A percentile compares a stretch with the other conserved stretches of the same genome.
Conservation (phyloP, 2,113 vertebrate genomes). For the Fulmarus glacialis region DNA sequence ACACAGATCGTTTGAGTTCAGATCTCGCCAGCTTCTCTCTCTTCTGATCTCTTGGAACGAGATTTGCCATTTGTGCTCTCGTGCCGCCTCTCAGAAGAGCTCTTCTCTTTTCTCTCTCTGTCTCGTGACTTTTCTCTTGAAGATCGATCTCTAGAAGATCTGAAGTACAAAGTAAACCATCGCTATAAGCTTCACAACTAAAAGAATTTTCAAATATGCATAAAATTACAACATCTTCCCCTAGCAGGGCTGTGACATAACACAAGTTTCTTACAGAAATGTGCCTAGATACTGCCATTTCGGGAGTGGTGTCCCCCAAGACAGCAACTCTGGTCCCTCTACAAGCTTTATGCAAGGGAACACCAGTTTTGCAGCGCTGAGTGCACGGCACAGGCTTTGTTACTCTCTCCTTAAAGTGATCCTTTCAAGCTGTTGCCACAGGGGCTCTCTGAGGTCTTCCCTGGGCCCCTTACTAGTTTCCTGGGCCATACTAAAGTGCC, state of each 20-base stretch:
- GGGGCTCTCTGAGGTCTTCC: neutral
- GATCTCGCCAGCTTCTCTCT: conserved; percentile 91
- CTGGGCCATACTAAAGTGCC: neutral
- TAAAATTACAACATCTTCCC: neutral
- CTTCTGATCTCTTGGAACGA: conserved; percentile 83
- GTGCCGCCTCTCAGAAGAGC: conserved; percentile 77
- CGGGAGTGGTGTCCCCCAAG: rapidly evolving
- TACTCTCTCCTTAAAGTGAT: neutral
- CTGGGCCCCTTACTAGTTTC: neutral
- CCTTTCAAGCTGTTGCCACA: neutral
- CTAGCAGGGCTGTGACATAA: neutral
- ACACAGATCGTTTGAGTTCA: conserved; percentile 66
- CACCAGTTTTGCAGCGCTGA: rapidly evolving
- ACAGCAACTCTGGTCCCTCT: neutral
- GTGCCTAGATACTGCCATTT: neutral
- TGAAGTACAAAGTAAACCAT: conserved; percentile 65
- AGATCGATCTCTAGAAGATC: conserved; percentile 89
- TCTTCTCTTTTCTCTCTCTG: conserved; percentile 82
- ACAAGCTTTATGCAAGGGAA: rapidly evolving
- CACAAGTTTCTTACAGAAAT: neutral
- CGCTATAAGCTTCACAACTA: neutral
- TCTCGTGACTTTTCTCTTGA: conserved; percentile 88
- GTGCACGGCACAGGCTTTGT: rapidly evolving
- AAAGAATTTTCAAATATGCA: neutral
- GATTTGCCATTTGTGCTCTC: conserved; percentile 90